phyloP scores from a whole-genome alignment of 2,888 invertebrate species.

The Pterostichus niger region DNA sequence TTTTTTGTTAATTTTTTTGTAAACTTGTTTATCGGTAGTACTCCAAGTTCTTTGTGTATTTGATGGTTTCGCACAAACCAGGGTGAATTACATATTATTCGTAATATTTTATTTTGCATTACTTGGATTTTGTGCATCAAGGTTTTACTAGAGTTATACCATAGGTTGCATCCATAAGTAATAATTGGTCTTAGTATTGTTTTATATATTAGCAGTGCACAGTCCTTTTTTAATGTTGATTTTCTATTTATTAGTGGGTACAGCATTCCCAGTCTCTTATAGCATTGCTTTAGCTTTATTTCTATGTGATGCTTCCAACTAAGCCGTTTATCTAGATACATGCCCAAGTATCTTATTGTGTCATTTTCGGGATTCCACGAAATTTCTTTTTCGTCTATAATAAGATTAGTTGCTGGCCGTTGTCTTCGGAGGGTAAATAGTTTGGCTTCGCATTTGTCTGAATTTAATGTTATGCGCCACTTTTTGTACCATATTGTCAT shows the following conservation, averaged over 20 bases:
- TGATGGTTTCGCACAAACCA: conserved; percentile 16
- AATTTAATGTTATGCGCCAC: conserved; percentile 4
- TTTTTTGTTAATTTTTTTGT: conserved; percentile 21
- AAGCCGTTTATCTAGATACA: neutral
- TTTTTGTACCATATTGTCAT: conserved; percentile 8
- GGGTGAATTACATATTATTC: neutral
- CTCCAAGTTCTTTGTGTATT: neutral
- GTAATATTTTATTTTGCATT: conserved; percentile 15
- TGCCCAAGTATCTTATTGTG: neutral
- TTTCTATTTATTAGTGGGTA: conserved; percentile 15
- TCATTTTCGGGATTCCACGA: conserved; percentile 5
- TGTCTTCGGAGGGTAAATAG: conserved; percentile 20
- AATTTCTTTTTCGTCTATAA: neutral
- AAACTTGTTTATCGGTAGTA: neutral
- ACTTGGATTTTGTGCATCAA: conserved; percentile 2
- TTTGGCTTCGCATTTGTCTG: conserved; percentile 4
- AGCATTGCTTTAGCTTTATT: conserved; percentile 3
- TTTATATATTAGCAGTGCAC: conserved; percentile 19
- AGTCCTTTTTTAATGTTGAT: conserved; percentile 3
- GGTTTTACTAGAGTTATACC: conserved; percentile 1
- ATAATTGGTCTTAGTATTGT: neutral
- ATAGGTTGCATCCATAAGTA: conserved; percentile 10
- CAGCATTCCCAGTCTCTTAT: conserved; percentile 4
- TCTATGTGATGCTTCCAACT: neutral
- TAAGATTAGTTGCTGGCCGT: neutral